Conservation (phyloP, 2,797 vertebrate genomes). For the Leptodon cayanensis region DNA sequence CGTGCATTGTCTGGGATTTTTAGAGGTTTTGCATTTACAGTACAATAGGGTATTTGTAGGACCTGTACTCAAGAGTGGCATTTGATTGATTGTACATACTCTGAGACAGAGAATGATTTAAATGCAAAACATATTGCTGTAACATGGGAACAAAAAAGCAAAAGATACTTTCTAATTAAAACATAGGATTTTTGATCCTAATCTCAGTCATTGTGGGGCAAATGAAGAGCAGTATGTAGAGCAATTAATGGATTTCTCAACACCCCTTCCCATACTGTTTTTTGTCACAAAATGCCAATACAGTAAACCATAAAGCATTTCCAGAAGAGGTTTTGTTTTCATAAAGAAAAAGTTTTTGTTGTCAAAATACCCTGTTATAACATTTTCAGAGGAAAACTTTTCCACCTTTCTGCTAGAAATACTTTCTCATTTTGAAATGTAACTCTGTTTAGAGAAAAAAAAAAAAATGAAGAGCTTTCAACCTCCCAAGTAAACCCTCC, state of each 20-base stretch:
- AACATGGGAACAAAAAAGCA: slow-evolving; percentile 5
- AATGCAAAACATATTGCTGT: slow-evolving; percentile 39
- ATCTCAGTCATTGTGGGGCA: not conserved
- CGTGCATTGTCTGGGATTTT: slow-evolving; percentile 1
- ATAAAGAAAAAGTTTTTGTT: not conserved
- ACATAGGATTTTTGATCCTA: slow-evolving; percentile 6
- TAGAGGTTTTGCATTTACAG: slow-evolving; percentile 13
- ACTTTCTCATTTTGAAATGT: not conserved
- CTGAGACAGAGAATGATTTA: not conserved
- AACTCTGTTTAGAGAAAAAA: not conserved
- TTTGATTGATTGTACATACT: slow-evolving; percentile 31
- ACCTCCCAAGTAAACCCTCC: not conserved
- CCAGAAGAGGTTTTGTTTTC: not conserved
- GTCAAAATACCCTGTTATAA: not conserved
- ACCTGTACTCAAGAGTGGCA: slow-evolving; percentile 15
- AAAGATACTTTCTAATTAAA: slow-evolving; percentile 51
- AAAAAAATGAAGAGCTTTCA: not conserved
- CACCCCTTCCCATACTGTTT: not conserved
- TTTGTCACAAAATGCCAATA: not conserved
- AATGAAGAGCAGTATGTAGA: not conserved
- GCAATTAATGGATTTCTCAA: not conserved
- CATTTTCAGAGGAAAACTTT: not conserved
- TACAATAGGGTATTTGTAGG: slow-evolving; percentile 15
- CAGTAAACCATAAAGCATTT: not conserved
- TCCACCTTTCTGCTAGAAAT: not conserved